phyloP scores from a whole-genome alignment of 2,888 invertebrate genomes.

The Leptopilina myrica region DNA sequence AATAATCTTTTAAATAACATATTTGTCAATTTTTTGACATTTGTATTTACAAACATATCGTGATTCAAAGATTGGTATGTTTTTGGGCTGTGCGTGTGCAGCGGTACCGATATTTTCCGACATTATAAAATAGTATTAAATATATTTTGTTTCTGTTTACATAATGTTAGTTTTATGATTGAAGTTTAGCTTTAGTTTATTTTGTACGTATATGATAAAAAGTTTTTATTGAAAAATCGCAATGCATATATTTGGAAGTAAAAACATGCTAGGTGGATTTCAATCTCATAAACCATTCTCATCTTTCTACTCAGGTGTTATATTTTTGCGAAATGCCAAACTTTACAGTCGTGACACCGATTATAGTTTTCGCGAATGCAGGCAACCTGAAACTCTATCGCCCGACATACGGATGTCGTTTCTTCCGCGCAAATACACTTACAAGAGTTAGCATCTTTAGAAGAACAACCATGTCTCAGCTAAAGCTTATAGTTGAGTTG shows the following conservation, averaged over 20 bases:
- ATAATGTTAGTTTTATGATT: conserved; percentile 5
- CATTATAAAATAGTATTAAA: too few relatives aligned
- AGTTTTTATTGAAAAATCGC: neutral
- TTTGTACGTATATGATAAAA: conserved; percentile 18
- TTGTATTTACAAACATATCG: too few relatives aligned
- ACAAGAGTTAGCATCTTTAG: conserved; percentile 26
- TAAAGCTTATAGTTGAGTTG: neutral
- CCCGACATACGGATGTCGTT: conserved; percentile 40
- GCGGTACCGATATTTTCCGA: too few relatives aligned
- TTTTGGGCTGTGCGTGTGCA: too few relatives aligned
- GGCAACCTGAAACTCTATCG: conserved; percentile 40
- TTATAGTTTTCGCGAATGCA: conserved; percentile 23
- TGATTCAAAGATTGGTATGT: too few relatives aligned
- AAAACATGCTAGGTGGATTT: conserved; percentile 17
- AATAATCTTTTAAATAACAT: too few relatives aligned
- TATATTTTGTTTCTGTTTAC: too few relatives aligned
- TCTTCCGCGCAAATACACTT: conserved; percentile 27
- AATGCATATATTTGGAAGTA: neutral
- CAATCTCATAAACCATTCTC: conserved; percentile 47
- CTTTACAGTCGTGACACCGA: conserved; percentile 44
- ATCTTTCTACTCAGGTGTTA: conserved; percentile 30
- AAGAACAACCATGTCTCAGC: neutral
- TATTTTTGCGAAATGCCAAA: conserved; percentile 45
- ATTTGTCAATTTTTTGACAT: too few relatives aligned
- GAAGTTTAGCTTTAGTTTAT: neutral